Base-by-base conservation (phyloP, 2,113 vertebrate genomes). In the Salvelinus namaycush region DNA sequence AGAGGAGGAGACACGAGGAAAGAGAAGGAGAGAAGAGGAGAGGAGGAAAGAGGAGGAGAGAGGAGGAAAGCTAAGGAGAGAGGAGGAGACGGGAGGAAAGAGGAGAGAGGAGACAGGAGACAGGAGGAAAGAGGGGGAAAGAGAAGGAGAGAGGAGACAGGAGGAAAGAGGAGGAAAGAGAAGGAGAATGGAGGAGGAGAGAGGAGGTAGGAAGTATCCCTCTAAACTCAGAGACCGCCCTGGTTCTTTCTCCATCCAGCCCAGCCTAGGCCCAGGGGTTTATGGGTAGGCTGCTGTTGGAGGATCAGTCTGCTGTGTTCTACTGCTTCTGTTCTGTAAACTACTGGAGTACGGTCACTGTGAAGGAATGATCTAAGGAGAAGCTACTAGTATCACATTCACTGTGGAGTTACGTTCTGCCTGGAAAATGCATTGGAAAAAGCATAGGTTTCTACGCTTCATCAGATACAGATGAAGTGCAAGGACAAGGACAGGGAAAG, bases 381-480 rank as follows among this genome's bases (percentile, higher is more conserved):
- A 60, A 60, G 57, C 4, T 20, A 5, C n/a, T 16, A 8, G n/a
- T 60, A 1, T 60, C 14, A 60, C 57, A 0, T n/a, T 44, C 39
- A 44, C 39, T 44, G 57, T 20, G 57, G 57, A 22, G 60, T 2
- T 64, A 26, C 1, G 24, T 11, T 64, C 3, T 24, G 22, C 60
- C 22, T 26, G 24, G 20, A 60, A n/a, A 67, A 27, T 5, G 4
- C 65, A 27, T 27, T 24, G n/a, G 26, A 14, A 67, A 44, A 44
- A 0, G 39, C 9, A 2, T 44, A 2, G 39, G 22, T 34, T 26
- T 18, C n/a, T 65, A 57, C 29, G n/a, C 75, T 60, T 77, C 79
- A 76, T 64, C 71, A 79, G 71, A 86, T 86, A 83, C 74, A 86
- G 39, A 44, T 81, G 48, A 49, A 39, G 8, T 39, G 65, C 34